phyloP scores from a whole-genome alignment of 2,797 vertebrate species.

The Acestrorhynchus altus region DNA sequence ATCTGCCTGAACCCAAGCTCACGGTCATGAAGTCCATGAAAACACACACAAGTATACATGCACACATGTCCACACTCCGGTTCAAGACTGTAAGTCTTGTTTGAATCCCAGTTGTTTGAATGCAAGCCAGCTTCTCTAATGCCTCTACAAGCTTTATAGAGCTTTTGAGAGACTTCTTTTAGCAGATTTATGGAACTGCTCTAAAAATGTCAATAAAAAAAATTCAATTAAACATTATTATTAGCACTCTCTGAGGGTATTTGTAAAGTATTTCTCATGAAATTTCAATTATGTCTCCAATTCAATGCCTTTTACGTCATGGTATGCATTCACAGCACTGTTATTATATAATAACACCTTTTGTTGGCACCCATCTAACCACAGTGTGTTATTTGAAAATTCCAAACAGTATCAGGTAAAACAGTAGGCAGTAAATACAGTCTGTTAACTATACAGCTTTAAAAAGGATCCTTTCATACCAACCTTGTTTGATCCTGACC shows the following conservation, averaged over 20 bases:
- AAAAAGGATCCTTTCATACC: not conserved
- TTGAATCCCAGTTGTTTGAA: too few relatives aligned
- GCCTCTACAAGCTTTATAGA: not conserved
- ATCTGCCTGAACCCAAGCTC: conserved; percentile 42
- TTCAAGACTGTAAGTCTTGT: conserved; percentile 9
- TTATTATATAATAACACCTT: not conserved
- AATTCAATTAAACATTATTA: not conserved
- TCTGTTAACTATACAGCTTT: not conserved
- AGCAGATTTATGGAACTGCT: not conserved
- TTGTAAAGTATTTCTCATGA: not conserved
- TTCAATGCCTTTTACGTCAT: not conserved
- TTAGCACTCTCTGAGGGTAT: not conserved
- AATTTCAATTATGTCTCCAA: not conserved
- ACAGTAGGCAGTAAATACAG: not conserved
- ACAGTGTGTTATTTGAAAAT: not conserved
- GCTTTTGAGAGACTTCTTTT: not conserved
- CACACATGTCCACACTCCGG: not conserved
- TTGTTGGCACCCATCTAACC: not conserved
- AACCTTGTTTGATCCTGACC: too few relatives aligned
- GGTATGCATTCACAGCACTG: conserved; percentile 12
- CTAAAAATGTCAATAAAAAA: not conserved
- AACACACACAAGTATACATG: not conserved
- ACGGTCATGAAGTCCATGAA: conserved; percentile 15
- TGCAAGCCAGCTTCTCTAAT: not conserved
- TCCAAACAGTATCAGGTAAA: not conserved